A percentile compares a stretch with the other conserved stretches of the same genome.
Conservation (phyloP, 92 coral and sea anemone species). For the Scolanthus callimorphus region DNA sequence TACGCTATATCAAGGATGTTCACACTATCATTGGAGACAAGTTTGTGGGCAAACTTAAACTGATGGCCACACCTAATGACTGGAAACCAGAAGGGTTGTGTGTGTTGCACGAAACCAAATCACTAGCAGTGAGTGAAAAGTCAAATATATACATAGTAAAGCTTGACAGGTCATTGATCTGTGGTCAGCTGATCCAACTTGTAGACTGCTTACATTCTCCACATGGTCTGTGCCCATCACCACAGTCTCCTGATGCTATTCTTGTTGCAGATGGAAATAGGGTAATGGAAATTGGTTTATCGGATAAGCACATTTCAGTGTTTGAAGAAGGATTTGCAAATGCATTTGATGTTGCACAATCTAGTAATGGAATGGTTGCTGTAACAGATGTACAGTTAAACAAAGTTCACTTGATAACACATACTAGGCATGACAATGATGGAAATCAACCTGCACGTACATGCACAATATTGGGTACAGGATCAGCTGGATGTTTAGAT, state of each 20-base stretch:
- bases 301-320: conserved; percentile 9
- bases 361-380: conserved; percentile 31
- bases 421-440: conserved; percentile 6
- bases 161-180: conserved; percentile 18
- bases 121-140: conserved; percentile 40
- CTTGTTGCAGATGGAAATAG: conserved; percentile 50
- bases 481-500: conserved; percentile 42
- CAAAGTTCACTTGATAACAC: neutral
- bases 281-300: conserved; percentile 12
- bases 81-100: conserved; percentile 70
- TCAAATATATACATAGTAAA: conserved; percentile 9
- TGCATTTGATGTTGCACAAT: conserved; percentile 58
- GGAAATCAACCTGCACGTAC: conserved; percentile 3
- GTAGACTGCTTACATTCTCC: conserved; percentile 5
- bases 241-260: conserved; percentile 7
- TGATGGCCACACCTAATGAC: neutral
- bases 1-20: conserved; percentile 11
- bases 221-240: conserved; percentile 7
- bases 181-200: conserved; percentile 40
- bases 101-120: conserved; percentile 24
- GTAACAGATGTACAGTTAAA: conserved; percentile 26
- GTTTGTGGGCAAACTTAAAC: conserved; percentile 49
- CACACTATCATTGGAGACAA: conserved; percentile 38
- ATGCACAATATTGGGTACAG: conserved; percentile 22
- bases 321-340: conserved; percentile 18